phyloP scores from a whole-genome alignment of 2,113 vertebrate species.

The Hypomesus transpacificus region DNA sequence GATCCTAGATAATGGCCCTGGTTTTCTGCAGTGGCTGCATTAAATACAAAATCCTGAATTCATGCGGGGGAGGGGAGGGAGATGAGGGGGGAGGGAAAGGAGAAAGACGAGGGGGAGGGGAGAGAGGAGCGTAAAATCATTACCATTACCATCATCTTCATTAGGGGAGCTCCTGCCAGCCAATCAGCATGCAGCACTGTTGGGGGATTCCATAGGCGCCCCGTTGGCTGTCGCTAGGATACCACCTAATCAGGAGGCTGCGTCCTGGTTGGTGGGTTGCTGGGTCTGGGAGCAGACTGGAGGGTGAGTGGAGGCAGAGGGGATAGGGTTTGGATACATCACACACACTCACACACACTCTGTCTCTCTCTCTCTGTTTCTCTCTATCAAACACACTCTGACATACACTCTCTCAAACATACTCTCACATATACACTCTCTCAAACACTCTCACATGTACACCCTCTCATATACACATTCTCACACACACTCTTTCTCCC shows the following conservation, averaged over 20 bases:
- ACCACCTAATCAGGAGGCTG: constrained; percentile 75
- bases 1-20: too few relatives aligned
- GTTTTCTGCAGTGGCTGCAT: not conserved
- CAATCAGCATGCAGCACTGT: constrained; percentile 59
- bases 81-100: constrained; percentile 48
- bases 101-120: constrained; percentile 5
- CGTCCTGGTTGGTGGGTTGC: constrained; percentile 62
- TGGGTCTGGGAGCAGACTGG: constrained; percentile 51
- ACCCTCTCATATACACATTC: not conserved
- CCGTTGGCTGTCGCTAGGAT: constrained; percentile 77
- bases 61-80: constrained; percentile 28
- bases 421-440: constrained; percentile 11
- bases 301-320: constrained; percentile 48
- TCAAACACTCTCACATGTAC: not conserved
- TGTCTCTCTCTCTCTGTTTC: too few relatives aligned
- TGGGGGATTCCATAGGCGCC: constrained; percentile 63
- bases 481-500: not conserved
- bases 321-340: constrained; percentile 45
- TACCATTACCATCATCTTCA: constrained; percentile 74
- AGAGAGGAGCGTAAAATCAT: constrained; percentile 56
- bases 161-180: constrained; percentile 64
- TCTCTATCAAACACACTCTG: constrained; percentile 19
- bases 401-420: constrained; percentile 20
- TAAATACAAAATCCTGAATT: constrained; percentile 28
- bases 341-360: constrained; percentile 7